Evolutionary conservation across 2,888 invertebrate species (phyloP), one percentile per base, ranked within the genome.

Genomic region (Odontothrips loti): DNA sequence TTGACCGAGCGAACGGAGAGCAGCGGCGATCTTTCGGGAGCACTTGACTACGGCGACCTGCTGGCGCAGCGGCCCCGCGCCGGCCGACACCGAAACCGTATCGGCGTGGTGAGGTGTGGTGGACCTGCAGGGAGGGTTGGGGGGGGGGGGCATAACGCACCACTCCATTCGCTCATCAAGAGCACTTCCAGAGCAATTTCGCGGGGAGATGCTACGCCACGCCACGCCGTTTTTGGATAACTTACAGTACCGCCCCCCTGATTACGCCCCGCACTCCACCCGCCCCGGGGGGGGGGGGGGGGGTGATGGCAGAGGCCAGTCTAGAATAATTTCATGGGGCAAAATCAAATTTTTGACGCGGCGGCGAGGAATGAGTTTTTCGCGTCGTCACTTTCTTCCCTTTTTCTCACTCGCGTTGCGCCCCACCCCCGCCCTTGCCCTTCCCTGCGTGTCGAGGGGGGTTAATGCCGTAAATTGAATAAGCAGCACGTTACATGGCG

Each of bases 81-180:
- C 63, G 63, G n/a, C 6, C 63, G 63, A 63, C 20, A 20, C 58
- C 58, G 51, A 10, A 12, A 51, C 51, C 51, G 58, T 58, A 58
- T 58, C 58, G 58, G 58, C 58, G 17, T 4, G 34, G 58, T 20
- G 20, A 58, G 58, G 58, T 58, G 58, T 68, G 68, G 23, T 23
- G 23, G 23, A 23, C 68, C 23, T 20, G 63, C n/a, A 3, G n/a
- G 51, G 51, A 10, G 51, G 51, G 9, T 10, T 2, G 20, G 51
- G 51, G 51, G 51, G 9, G 68, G 23, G 68, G 68, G 68, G 68
- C 68, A 9, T 23, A 68, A 68, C 68, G 68, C 68, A 68, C 68
- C 68, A 68, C 68, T 68, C 68, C 68, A 68, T 68, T 27, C 68
- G 68, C 68, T 68, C 68, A 68, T 68, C 68, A 68, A 68, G 68